A percentile compares a stretch with the other conserved stretches of the same genome.
Conservation (phyloP, 1,140 invertebrate species). For the Drosophila subobscura region DNA sequence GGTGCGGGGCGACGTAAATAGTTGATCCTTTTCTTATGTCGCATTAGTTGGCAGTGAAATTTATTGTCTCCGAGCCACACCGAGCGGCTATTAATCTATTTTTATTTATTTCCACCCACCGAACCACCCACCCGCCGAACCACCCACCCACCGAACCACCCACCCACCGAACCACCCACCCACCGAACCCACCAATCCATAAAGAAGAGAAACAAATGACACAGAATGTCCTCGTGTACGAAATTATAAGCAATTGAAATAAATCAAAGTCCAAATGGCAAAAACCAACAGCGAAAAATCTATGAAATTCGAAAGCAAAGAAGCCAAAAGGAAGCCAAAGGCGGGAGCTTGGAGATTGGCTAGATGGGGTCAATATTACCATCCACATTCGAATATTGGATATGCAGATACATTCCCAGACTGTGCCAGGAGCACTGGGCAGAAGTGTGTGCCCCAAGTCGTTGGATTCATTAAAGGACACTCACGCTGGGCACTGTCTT, state of each 20-base stretch:
- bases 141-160: constrained; percentile 1
- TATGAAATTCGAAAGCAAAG: neutral
- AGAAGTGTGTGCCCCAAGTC: too few relatives aligned
- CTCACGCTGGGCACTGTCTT: too few relatives aligned
- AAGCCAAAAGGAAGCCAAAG: neutral
- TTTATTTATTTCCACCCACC: constrained; percentile 59
- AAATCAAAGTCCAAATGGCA: constrained; percentile 77
- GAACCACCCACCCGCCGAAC: constrained; percentile 3
- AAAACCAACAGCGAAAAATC: constrained; percentile 33
- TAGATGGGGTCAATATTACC: too few relatives aligned
- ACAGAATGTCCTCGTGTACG: constrained; percentile 45
- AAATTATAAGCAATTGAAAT: constrained; percentile 81
- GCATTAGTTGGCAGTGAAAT: constrained; percentile 31
- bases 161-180: neutral
- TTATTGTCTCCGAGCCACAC: constrained; percentile 53
- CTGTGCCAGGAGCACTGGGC: too few relatives aligned
- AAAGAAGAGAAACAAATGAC: neutral
- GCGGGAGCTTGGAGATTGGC: too few relatives aligned
- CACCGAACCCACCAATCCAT: neutral
- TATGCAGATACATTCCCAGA: too few relatives aligned
- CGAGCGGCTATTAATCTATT: constrained; percentile 68
- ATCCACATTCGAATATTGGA: too few relatives aligned
- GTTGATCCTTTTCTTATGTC: constrained; percentile 25
- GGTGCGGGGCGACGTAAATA: constrained; percentile 1
- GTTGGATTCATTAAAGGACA: too few relatives aligned